Evolutionary conservation across 1,140 invertebrate species (phyloP).

Genomic region (Drosophila ogumai): DNA sequence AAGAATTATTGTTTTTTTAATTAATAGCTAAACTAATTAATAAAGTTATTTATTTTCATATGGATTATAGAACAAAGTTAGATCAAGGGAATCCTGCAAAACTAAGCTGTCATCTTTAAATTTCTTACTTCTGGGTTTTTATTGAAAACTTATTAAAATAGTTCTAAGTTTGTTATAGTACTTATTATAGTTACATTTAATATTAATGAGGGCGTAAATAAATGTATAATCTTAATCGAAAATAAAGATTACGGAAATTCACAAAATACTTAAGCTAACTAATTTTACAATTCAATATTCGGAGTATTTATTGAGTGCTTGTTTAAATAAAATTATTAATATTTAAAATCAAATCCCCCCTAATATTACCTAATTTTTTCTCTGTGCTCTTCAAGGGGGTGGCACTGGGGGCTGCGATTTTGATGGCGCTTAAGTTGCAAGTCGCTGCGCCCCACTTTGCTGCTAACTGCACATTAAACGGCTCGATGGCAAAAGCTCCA

Average conservation of each 20-base stretch:
- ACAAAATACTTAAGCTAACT: fast-evolving
- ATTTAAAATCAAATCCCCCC: background rate
- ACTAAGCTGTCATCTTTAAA: background rate
- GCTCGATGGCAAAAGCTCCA: slow-evolving; percentile 69
- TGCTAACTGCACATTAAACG: slow-evolving; percentile 77
- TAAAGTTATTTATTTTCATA: background rate
- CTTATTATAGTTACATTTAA: no score
- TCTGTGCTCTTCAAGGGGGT: background rate
- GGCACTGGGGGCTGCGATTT: slow-evolving; percentile 25
- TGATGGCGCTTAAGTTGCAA: slow-evolving; percentile 44
- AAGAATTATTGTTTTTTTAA: background rate
- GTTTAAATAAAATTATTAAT: background rate
- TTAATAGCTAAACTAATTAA: background rate
- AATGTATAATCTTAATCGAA: no score
- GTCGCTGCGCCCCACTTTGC: slow-evolving; percentile 57
- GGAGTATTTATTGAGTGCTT: background rate
- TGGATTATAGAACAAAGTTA: background rate
- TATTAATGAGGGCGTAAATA: no score
- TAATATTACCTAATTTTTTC: background rate
- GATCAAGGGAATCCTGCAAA: background rate
- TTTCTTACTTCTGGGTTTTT: no score
- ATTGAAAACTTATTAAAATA: background rate
- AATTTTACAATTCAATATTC: background rate
- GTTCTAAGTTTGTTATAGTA: background rate
- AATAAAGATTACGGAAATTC: background rate